Conservation (phyloP, 2,888 invertebrate species). For the Brachyptera risi region DNA sequence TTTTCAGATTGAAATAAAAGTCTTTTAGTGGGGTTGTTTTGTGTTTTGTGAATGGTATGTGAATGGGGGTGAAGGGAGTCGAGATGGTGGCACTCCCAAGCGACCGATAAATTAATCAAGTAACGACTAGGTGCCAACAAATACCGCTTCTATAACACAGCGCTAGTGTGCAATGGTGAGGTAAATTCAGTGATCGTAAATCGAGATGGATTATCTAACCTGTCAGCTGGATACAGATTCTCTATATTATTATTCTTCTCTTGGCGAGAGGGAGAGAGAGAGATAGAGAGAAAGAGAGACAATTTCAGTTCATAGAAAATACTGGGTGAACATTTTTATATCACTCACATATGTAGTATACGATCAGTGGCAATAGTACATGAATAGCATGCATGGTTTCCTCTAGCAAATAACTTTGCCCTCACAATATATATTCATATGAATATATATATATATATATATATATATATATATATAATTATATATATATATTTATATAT, state of each 20-base stretch:
- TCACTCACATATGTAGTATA: no score
- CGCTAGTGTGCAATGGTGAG: constrained; percentile 28
- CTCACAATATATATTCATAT: background rate
- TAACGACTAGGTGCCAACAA: constrained; percentile 33
- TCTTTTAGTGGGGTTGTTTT: constrained; percentile 9
- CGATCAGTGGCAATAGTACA: no score
- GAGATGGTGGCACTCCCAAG: constrained; percentile 25
- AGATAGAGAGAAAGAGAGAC: background rate
- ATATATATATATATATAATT: background rate
- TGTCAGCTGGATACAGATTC: background rate
- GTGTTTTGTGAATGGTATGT: background rate
- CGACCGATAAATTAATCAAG: constrained; percentile 35
- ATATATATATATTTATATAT: background rate
- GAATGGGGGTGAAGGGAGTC: background rate
- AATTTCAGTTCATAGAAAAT: no score
- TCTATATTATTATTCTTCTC: background rate
- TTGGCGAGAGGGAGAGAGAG: background rate
- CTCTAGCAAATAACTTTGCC: no score
- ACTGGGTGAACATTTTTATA: no score
- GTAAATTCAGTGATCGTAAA: constrained; percentile 31
- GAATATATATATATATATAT: background rate
- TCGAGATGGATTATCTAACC: constrained; percentile 32
- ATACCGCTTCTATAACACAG: constrained; percentile 25
- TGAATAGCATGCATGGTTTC: no score
- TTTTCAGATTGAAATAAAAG: constrained; percentile 8